Evolutionary conservation across 1,140 invertebrate genomes (phyloP).

Genomic region (Megalonaias nervosa): DNA sequence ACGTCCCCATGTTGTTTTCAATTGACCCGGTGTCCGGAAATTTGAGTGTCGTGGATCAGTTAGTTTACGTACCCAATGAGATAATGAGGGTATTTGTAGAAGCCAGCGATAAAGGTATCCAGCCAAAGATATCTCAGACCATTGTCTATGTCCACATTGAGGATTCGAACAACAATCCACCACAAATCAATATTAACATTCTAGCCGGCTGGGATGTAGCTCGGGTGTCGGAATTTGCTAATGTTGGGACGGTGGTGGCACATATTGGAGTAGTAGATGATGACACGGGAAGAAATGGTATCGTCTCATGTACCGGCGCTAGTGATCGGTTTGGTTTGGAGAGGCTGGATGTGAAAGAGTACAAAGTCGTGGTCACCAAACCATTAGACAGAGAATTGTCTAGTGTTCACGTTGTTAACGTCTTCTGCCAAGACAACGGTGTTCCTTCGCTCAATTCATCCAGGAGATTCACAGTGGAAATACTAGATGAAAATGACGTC

Average conservation of each 20-base stretch:
- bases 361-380: conserved; percentile 68
- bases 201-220: conserved; percentile 34
- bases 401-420: conserved; percentile 82
- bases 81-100: conserved; percentile 42
- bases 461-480: conserved; percentile 83
- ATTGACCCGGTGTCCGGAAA: conserved; percentile 14
- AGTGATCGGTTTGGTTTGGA: conserved; percentile 56
- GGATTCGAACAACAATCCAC: conserved; percentile 65
- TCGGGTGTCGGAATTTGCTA: conserved; percentile 58
- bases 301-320: conserved; percentile 55
- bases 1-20: conserved; percentile 27
- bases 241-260: conserved; percentile 57
- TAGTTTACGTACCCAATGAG: conserved; percentile 43
- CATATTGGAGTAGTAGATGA: conserved; percentile 57
- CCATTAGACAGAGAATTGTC: conserved; percentile 84
- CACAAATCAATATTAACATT: conserved; percentile 61
- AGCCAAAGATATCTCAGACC: conserved; percentile 40
- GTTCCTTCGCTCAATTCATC: conserved; percentile 82
- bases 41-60: conserved; percentile 32
- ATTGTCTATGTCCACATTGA: conserved; percentile 56
- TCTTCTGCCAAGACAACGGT: conserved; percentile 85
- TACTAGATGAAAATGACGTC: conserved; percentile 94
- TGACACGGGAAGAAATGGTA: conserved; percentile 59
- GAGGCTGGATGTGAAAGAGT: conserved; percentile 56
- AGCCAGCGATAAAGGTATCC: conserved; percentile 43